Base-by-base conservation (phyloP, 2,797 vertebrate genomes). In the Leptodactylus fallax region DNA sequence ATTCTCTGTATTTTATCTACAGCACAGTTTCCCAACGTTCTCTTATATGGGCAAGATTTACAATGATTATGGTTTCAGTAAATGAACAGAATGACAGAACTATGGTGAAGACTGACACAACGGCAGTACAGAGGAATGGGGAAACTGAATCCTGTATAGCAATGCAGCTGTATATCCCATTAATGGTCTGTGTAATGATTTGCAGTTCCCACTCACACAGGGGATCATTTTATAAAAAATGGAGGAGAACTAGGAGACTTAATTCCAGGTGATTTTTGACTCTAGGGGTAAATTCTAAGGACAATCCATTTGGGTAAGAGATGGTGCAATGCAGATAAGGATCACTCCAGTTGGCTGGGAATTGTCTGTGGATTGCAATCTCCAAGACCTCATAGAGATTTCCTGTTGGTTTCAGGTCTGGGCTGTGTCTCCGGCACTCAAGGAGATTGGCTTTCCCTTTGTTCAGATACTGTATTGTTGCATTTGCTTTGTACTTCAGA, bases 381-480 rank as follows among this genome's bases (percentile, higher is more conserved):
- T 80, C 7, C 36, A 58, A 60, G 16, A 36, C 14, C 55, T 79
- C 55, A 6, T 45, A 45, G 16, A 60, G 25, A 58, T 80, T 80
- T 80, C 56, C 58, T 47, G 36, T 47, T 80, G 53, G 25, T 80
- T 79, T 45, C 55, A 79, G 25, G 76, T 78, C 51, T 78, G 21
- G 49, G 76, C 76, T 79, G 53, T 27, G 77, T 56, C 51, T 79
- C 51, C 0, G 23, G 14, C 55, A 79, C 27, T 79, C 77, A 56
- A 25, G 51, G 23, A 79, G 77, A 79, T 56, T 79, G 77, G 25
- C 9, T 79, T 79, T 79, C 56, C 27, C 55, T 36, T 79, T 79
- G 78, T 58, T 79, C 3, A 47, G 19, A 61, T 12, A 13, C 56
- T 16, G 27, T 80, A 63, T 63, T n/a, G 79, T 80, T 63, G 36